Evolutionary conservation across 2,113 vertebrate species (phyloP).

Genomic region (Chlamydotis undulata): DNA sequence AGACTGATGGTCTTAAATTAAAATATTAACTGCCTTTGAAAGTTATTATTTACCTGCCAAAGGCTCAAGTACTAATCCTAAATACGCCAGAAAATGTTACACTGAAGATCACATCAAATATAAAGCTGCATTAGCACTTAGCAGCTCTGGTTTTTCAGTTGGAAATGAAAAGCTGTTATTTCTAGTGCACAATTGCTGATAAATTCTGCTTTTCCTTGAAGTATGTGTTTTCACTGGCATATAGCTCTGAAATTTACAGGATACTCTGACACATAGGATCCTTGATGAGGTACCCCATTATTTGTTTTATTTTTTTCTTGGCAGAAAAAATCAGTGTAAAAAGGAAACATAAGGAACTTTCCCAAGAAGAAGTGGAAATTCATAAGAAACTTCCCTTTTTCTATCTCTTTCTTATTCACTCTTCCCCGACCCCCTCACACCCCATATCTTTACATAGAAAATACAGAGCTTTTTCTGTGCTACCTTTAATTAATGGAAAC

Average conservation of each 20-base stretch:
- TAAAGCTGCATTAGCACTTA: neutral
- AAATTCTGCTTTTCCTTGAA: conserved; percentile 4
- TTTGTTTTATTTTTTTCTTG: neutral
- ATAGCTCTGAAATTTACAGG: neutral
- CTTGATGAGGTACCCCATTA: neutral
- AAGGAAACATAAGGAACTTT: neutral
- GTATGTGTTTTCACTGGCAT: neutral
- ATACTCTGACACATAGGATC: neutral
- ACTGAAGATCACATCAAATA: neutral
- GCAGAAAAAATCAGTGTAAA: neutral
- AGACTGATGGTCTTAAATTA: neutral
- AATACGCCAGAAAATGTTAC: neutral
- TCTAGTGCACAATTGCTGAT: neutral
- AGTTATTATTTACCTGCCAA: neutral
- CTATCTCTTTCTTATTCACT: neutral
- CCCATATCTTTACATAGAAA: neutral
- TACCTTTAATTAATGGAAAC: conserved; percentile 48
- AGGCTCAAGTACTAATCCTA: neutral
- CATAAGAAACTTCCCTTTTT: neutral
- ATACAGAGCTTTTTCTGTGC: neutral
- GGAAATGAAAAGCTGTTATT: neutral
- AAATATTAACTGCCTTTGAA: conserved; percentile 5
- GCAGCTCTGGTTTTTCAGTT: neutral
- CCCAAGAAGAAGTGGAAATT: neutral
- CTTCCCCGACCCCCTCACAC: neutral